Base-by-base conservation (phyloP, 2,888 invertebrate genomes). In the Chymomyza procnemis region DNA sequence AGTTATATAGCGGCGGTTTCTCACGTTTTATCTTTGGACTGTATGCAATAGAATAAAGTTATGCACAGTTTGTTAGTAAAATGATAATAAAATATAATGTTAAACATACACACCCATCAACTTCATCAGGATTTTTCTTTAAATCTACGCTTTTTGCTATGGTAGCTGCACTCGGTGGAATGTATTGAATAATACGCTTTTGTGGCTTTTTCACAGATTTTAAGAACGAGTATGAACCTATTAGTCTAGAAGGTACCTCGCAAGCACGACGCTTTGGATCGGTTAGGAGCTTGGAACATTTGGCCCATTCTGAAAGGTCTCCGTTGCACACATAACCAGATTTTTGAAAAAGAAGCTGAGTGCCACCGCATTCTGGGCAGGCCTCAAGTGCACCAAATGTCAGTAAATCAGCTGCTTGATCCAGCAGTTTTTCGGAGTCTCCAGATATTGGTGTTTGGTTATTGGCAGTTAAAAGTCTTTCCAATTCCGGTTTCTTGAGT, bases 281-380 rank as follows among this genome's bases (percentile, higher is more conserved):
- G 79, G 94, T 94, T 0, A 94, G 93, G 4, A 94, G 89, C 80
- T 94, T 93, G 64, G 93, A 92, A 90, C 99, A 99, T 90, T 96
- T 96, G 0, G 96, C 95, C 97, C 97, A 99, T 88, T 97, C 98
- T 0, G 90, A 89, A 26, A 89, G 66, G 56, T 89, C 90, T 85
- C 97, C 97, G 73, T 93, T 93, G 90, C 99, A 99, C 73, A 94
- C 93, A 89, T 99, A 99, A 4, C 96, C 96, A 68, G 93, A 92
- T 30, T 95, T 94, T 74, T 92, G 92, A 80, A 94, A 93, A 47
- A 93, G 91, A 19, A 95, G 92, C 85, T 97, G 95, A 0, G 96
- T 96, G 1, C 92, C 90, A 61, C 93, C 93, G 88, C 99, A 99
- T 79, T 95, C 94, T 0, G 93, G 90, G 84, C 99, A 99, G 0